Percentiles rank a stretch among this genome's conserved stretches.
These are phyloP conservation scores for Leptinotarsa juncta DNA, from an alignment of 2,888 invertebrate species.

Conservation along the genomic window DNA sequence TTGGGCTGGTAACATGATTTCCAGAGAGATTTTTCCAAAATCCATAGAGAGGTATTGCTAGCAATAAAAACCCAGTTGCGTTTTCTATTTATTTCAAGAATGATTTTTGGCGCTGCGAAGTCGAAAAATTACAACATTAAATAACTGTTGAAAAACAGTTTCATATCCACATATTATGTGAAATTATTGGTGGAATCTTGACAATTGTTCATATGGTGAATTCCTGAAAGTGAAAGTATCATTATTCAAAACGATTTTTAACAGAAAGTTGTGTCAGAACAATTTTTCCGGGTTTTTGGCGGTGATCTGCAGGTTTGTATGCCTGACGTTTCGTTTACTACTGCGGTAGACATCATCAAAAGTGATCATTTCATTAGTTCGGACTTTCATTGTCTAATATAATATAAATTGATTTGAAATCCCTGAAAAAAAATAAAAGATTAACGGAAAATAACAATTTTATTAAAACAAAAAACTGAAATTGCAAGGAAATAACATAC, in stretches of 20 bases:
- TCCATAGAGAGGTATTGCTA: conserved; percentile 32
- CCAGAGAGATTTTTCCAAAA: conserved; percentile 27
- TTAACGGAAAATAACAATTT: no score
- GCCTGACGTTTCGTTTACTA: no score
- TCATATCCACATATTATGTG: neutral
- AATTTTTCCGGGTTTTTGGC: no score
- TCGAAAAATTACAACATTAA: neutral
- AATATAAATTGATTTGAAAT: no score
- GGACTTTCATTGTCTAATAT: no score
- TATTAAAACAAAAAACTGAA: no score
- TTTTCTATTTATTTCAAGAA: neutral
- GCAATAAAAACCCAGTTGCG: conserved; percentile 15
- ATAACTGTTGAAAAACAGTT: neutral
- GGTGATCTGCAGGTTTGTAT: no score
- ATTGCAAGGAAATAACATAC: no score
- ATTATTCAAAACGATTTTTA: neutral
- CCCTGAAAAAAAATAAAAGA: no score
- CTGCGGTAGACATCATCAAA: no score
- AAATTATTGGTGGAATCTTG: neutral
- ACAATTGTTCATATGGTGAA: neutral
- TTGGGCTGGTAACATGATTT: conserved; percentile 7
- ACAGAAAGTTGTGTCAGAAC: neutral
- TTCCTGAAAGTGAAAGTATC: neutral
- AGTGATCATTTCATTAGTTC: no score
- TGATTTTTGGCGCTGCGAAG: conserved; percentile 5